These are phyloP conservation scores for Loxodonta africana DNA, from an alignment of 2,113 vertebrate species.

Conservation along the genomic window DNA sequence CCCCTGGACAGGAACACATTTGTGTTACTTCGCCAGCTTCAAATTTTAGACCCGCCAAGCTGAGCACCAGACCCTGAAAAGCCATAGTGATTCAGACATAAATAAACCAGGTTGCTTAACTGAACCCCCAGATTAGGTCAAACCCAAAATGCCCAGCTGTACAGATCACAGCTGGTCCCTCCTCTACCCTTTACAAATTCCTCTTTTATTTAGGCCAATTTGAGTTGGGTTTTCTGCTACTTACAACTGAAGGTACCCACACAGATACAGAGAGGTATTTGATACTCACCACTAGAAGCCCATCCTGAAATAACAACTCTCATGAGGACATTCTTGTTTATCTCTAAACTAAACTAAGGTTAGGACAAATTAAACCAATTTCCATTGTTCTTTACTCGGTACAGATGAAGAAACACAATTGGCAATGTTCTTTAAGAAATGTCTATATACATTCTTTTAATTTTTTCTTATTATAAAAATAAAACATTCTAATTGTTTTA, in stretches of 20 bases:
- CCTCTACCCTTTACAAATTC: not conserved
- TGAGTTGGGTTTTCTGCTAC: not conserved
- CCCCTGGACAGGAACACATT: fast-evolving
- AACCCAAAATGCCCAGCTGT: no score
- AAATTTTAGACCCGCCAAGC: not conserved
- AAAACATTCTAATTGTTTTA: not conserved
- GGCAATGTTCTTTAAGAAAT: not conserved
- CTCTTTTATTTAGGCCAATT: not conserved
- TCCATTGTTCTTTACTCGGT: not conserved
- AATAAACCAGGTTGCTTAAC: not conserved
- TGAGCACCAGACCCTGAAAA: not conserved
- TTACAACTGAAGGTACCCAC: not conserved
- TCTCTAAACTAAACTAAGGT: not conserved
- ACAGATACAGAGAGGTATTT: fast-evolving
- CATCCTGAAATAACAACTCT: not conserved
- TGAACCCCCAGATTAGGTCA: not conserved
- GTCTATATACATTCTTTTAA: not conserved
- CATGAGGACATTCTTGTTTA: not conserved
- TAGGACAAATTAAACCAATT: not conserved
- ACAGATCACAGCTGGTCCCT: no score
- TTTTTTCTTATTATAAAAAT: not conserved
- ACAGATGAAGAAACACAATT: not conserved
- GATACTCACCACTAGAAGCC: not conserved
- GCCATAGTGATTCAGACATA: not conserved
- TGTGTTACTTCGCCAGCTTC: not conserved